Evolutionary conservation across 2,888 invertebrate genomes (phyloP).

Genomic region (Tipula helvola): DNA sequence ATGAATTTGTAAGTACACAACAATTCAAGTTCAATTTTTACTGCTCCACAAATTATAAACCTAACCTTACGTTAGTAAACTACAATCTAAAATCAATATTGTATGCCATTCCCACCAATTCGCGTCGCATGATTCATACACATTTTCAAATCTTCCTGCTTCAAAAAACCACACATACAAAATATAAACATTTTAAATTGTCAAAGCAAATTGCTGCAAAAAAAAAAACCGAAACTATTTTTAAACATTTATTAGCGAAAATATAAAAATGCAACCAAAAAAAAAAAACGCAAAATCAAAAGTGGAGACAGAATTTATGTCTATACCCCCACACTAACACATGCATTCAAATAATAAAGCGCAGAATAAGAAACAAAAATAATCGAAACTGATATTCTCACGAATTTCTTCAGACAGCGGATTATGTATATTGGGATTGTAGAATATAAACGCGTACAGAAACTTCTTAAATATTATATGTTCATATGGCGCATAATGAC

Average conservation of each 20-base stretch:
- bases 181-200: background rate
- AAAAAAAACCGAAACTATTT: background rate
- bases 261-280: background rate
- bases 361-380: background rate
- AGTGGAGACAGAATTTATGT: background rate
- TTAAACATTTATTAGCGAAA: background rate
- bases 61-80: background rate
- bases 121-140: background rate
- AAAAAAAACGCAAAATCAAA: background rate
- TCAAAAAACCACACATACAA: background rate
- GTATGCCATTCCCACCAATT: background rate
- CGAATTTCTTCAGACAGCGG: background rate
- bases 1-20: background rate
- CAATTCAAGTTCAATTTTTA: background rate
- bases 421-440: background rate
- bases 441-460: background rate
- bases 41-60: background rate
- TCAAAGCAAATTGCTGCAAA: background rate
- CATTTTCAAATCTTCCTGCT: background rate
- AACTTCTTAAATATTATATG: background rate
- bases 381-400: background rate
- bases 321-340: background rate
- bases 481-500: background rate
- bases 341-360: background rate
- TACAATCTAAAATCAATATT: background rate